These are phyloP conservation scores for Aptenodytes forsteri DNA, from an alignment of 2,113 vertebrate genomes.

Conservation along the genomic window DNA sequence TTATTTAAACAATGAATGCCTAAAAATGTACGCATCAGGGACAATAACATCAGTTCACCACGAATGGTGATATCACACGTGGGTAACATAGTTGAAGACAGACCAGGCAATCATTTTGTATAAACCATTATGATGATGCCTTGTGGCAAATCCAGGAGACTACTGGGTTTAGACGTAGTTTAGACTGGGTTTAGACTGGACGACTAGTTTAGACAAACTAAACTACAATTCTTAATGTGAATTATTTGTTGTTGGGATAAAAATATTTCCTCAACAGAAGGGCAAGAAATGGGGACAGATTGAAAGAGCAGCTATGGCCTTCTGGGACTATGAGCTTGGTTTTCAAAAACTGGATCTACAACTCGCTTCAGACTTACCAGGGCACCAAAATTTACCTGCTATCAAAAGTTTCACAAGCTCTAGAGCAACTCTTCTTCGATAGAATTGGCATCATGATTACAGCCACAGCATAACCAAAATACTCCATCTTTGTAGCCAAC, in stretches of 20 bases:
- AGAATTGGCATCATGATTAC: background rate
- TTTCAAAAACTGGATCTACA: background rate
- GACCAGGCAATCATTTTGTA: background rate
- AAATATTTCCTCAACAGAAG: background rate
- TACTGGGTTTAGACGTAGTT: background rate
- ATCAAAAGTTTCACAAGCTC: background rate
- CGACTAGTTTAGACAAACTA: background rate
- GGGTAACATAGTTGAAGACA: background rate
- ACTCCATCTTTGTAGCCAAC: background rate
- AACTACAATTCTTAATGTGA: background rate
- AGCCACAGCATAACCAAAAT: background rate
- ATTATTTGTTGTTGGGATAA: background rate
- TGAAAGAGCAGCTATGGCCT: background rate
- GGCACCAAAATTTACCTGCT: no score
- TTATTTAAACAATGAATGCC: background rate
- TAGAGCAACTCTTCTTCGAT: background rate
- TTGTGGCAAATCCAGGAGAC: background rate
- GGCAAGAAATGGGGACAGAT: background rate
- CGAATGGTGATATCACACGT: background rate
- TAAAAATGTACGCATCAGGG: background rate
- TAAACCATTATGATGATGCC: background rate
- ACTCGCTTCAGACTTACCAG: background rate
- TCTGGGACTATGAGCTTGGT: background rate
- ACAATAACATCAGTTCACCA: background rate
- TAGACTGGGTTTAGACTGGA: background rate